Evolutionary conservation across 2,797 vertebrate species (phyloP), one percentile per base, ranked within the genome.

Genomic region (Danio tinwini): DNA sequence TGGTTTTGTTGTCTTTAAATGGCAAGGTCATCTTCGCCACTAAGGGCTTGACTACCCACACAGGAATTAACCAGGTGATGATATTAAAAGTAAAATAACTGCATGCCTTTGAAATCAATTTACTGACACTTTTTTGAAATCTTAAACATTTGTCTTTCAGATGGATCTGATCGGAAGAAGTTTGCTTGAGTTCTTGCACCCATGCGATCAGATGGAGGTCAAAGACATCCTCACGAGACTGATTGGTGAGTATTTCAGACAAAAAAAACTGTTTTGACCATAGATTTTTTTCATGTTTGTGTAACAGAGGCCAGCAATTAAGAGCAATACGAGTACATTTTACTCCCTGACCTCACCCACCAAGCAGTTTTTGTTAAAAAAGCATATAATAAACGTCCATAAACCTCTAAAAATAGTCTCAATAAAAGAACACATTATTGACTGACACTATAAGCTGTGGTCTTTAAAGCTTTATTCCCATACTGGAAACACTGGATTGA

Each of bases 181-280:
- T 74, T 82, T 90, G 58, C 88, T 88, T 44, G 87, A 90, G 70
- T 88, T 89, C 69, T 74, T 85, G 76, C 89, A 90, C 74, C 88
- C 85, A 6, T 83, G 73, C 56, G 89, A 90, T 84, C 86, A 87
- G 67, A 83, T 76, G 42, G 89, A 89, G 53, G 68, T 89, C 13
- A 86, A 83, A 63, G 82, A 87, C 12, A 83, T 88, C 44, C 83
- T 90, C n/a, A 80, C 76, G 17, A 82, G 50, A 50, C 78, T 80
- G 58, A 79, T 81, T 58, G 87, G 89, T 88, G 78, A 58, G 67
- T 16, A 74, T 39, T 45, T 81, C 17, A 47, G 6, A 16, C 14
- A 17, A 17, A 7, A 29, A 16, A 56, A 11, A 47, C 16, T 4
- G 5, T 39, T 45, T 16, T 61, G 0, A 39, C 7, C 10, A 63